Conservation (phyloP, 2,113 vertebrate species). For the Gracilinanus agilis region DNA sequence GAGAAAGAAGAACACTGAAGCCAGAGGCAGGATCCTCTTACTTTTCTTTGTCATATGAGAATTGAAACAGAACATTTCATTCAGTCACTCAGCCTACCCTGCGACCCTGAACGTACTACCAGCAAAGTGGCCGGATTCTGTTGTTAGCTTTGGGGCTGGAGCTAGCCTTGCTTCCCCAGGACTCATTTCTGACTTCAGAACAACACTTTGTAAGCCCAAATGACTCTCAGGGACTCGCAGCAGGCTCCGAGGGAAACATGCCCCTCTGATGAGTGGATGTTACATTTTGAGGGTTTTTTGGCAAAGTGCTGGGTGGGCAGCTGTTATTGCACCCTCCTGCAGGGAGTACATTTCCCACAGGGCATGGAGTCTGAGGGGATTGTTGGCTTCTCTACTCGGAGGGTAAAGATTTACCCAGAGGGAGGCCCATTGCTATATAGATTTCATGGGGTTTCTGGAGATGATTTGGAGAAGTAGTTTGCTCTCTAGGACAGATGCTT, state of each 20-base stretch:
- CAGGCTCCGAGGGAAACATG: background rate
- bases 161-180: background rate
- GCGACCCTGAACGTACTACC: background rate
- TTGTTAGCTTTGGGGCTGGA: too few relatives aligned
- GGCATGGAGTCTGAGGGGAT: background rate
- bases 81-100: background rate
- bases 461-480: background rate
- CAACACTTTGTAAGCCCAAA: background rate
- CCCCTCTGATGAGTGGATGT: background rate
- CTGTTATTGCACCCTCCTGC: slow-evolving; percentile 55
- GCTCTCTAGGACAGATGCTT: slow-evolving; percentile 1
- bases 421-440: rapidly evolving
- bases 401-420: background rate
- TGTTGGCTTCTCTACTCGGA: background rate
- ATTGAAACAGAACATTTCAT: background rate
- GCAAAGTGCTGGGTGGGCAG: background rate
- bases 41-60: background rate
- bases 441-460: background rate
- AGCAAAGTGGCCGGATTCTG: background rate
- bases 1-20: background rate
- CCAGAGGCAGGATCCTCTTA: background rate
- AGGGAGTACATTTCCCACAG: slow-evolving; percentile 23
- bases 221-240: background rate
- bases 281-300: background rate
- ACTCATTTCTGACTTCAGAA: background rate